Percentiles rank a stretch among this genome's conserved stretches.
These are phyloP conservation scores for Tenthredo amoena DNA, from an alignment of 2,888 invertebrate genomes.

Conservation along the genomic window DNA sequence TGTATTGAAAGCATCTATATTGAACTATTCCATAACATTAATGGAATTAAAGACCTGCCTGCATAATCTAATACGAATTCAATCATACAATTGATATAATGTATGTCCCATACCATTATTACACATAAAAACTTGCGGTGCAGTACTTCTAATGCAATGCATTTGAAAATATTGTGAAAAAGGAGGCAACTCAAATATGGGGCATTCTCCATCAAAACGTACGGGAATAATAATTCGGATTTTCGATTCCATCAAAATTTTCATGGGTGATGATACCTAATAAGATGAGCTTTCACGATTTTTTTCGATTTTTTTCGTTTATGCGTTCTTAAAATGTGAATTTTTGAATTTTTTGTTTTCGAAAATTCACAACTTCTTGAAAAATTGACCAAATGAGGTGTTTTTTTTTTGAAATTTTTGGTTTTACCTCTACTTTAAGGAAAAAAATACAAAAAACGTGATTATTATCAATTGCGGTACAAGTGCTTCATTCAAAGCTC, in stretches of 20 bases:
- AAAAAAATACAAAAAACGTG: neutral
- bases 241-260: neutral
- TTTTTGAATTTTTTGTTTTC: neutral
- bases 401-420: neutral
- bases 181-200: neutral
- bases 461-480: constrained; percentile 10
- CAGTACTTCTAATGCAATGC: no score
- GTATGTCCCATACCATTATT: no score
- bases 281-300: neutral
- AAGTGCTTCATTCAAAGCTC: neutral
- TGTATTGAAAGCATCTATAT: no score
- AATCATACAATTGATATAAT: no score
- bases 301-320: neutral
- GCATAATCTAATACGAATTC: no score
- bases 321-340: neutral
- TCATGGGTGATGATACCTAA: neutral
- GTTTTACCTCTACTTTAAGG: neutral
- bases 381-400: neutral
- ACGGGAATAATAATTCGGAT: neutral
- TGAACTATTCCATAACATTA: no score
- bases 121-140: no score
- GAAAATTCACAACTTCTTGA: neutral
- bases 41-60: no score
- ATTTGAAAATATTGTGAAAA: no score
- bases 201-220: neutral